Percentiles rank a stretch among this genome's conserved stretches.
Evolutionary conservation across 2,888 invertebrate species (phyloP).

Genomic region (Amphimallon solstitiale): DNA sequence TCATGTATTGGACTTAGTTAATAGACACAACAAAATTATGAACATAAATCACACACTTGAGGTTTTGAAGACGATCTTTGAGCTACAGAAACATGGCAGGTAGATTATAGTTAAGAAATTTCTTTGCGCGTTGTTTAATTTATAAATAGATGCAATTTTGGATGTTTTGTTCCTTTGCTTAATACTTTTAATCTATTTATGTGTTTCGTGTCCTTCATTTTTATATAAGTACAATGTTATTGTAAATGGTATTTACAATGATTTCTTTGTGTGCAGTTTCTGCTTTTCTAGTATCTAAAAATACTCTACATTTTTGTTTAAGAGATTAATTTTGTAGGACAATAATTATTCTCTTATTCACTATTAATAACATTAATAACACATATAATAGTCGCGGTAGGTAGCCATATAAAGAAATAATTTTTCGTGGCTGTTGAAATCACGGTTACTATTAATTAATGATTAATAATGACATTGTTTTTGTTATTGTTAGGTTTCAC

Average conservation of each 20-base stretch:
- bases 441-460: too few relatives aligned
- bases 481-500: too few relatives aligned
- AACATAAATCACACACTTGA: conserved; percentile 68
- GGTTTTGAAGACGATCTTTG: conserved; percentile 68
- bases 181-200: conserved; percentile 5
- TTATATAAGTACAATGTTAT: conserved; percentile 7
- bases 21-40: conserved; percentile 62
- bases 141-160: conserved; percentile 25
- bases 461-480: too few relatives aligned
- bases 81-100: conserved; percentile 67
- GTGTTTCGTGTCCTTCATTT: conserved; percentile 10
- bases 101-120: conserved; percentile 42
- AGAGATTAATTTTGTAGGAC: too few relatives aligned
- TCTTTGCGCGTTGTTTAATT: conserved; percentile 24
- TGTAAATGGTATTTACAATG: too few relatives aligned
- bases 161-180: conserved; percentile 10
- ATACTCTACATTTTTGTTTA: too few relatives aligned
- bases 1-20: conserved; percentile 65
- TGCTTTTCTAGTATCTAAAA: too few relatives aligned
- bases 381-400: too few relatives aligned
- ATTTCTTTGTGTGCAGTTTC: background rate
- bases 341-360: too few relatives aligned
- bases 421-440: too few relatives aligned
- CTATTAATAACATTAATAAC: too few relatives aligned
- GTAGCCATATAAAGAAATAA: too few relatives aligned